Percentiles rank a stretch among this genome's conserved stretches.
These are phyloP conservation scores for Tyto alba DNA, from an alignment of 2,113 vertebrate genomes.

Conservation along the genomic window DNA sequence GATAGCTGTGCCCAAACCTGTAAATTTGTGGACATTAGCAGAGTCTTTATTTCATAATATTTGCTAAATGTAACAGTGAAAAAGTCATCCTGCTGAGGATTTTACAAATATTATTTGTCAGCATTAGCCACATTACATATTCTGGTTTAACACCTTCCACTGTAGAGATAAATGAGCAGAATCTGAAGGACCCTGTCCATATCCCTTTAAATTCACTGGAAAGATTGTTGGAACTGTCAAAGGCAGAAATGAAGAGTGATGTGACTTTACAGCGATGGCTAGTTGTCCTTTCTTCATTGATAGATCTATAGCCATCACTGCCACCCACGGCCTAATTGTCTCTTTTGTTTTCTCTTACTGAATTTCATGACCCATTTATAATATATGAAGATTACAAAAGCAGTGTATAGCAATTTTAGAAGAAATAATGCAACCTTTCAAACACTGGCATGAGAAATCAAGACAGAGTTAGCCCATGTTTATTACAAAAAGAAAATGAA, in stretches of 20 bases:
- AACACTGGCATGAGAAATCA: not conserved
- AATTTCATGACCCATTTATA: slow-evolving; percentile 30
- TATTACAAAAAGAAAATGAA: slow-evolving; percentile 15
- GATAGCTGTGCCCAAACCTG: not conserved
- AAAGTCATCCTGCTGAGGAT: not conserved
- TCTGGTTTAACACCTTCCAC: not conserved
- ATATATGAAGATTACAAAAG: slow-evolving; percentile 17
- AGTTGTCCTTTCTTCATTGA: not conserved
- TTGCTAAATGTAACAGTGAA: not conserved
- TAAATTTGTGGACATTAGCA: fast-evolving
- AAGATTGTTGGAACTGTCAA: not conserved
- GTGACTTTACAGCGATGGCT: not conserved
- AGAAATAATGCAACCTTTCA: not conserved
- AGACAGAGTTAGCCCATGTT: not conserved
- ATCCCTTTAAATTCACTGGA: not conserved
- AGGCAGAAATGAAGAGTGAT: not conserved
- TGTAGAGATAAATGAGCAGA: not conserved
- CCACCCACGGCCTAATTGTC: not conserved
- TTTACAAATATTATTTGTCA: not conserved
- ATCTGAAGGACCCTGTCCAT: not conserved
- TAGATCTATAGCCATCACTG: not conserved
- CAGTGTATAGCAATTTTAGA: not conserved
- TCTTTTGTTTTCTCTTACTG: not conserved
- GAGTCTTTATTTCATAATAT: not conserved
- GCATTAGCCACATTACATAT: not conserved